Evolutionary conservation across 1,140 invertebrate species (phyloP).

Genomic region (Tetranychus urticae): DNA sequence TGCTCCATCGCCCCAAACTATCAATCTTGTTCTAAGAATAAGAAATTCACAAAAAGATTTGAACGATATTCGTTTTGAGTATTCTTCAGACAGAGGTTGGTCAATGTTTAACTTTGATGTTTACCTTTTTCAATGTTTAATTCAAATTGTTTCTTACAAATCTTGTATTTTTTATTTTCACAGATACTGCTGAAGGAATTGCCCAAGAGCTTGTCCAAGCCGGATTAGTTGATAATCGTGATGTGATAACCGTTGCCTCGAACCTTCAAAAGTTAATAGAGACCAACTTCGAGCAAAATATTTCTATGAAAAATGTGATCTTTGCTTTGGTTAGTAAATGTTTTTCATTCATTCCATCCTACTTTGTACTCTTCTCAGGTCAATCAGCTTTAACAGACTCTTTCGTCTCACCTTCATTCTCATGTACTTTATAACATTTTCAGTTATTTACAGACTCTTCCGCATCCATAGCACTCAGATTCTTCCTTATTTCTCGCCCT

Average conservation of each 20-base stretch:
- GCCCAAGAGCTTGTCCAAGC: constrained; percentile 79
- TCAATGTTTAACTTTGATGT: background rate
- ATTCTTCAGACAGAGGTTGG: constrained; percentile 45
- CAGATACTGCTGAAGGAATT: constrained; percentile 76
- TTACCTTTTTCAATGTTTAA: background rate
- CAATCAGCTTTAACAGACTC: no score
- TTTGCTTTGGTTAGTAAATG: constrained; percentile 56
- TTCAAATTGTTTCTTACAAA: background rate
- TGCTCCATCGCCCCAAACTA: constrained; percentile 17
- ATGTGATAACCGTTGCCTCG: constrained; percentile 64
- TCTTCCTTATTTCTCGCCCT: no score
- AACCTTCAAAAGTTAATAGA: constrained; percentile 80
- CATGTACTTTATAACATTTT: no score
- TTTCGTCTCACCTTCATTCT: no score
- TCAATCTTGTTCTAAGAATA: constrained; percentile 57
- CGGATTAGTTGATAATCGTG: constrained; percentile 70
- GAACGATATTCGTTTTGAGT: constrained; percentile 95
- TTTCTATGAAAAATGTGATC: constrained; percentile 39
- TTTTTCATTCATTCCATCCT: no score
- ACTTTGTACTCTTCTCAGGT: no score
- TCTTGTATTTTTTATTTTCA: constrained; percentile 7
- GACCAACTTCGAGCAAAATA: constrained; percentile 13
- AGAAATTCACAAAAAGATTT: constrained; percentile 68
- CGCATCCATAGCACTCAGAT: no score
- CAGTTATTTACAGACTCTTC: no score